Evolutionary conservation across 2,888 invertebrate genomes (phyloP).

Genomic region (Lithophane ornitopus): DNA sequence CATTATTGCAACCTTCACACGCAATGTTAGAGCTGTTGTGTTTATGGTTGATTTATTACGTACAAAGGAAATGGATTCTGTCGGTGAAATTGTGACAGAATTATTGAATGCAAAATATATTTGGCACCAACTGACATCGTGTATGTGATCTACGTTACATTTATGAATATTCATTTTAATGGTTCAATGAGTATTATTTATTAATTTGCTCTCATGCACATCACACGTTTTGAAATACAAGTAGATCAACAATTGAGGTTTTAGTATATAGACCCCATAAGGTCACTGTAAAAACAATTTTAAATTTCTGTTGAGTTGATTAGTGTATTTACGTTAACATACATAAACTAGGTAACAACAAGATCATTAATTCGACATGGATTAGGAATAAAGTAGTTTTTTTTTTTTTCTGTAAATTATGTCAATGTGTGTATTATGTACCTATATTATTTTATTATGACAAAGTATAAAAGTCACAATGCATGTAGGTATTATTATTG

Average conservation of each 20-base stretch:
- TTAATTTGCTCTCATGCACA: too few relatives aligned
- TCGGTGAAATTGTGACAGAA: conserved; percentile 24
- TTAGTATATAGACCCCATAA: background rate
- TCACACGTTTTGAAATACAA: background rate
- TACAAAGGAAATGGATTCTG: conserved; percentile 49
- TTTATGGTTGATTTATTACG: conserved; percentile 51
- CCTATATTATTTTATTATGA: too few relatives aligned
- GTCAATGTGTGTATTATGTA: too few relatives aligned
- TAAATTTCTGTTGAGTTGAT: background rate
- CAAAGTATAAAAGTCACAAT: background rate
- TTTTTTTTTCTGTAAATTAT: background rate
- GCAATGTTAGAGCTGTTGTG: conserved; percentile 41
- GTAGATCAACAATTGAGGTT: background rate
- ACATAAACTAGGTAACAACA: too few relatives aligned
- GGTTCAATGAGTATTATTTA: background rate
- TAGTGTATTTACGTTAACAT: background rate
- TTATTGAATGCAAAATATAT: conserved; percentile 35
- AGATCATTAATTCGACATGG: background rate
- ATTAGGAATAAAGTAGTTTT: background rate
- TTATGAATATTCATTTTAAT: background rate
- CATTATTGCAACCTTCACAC: conserved; percentile 57
- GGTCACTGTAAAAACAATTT: background rate
- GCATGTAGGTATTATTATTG: background rate
- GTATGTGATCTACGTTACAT: background rate
- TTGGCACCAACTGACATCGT: conserved; percentile 10